Conservation (phyloP, 2,113 vertebrate species). For the Jacana jacana region DNA sequence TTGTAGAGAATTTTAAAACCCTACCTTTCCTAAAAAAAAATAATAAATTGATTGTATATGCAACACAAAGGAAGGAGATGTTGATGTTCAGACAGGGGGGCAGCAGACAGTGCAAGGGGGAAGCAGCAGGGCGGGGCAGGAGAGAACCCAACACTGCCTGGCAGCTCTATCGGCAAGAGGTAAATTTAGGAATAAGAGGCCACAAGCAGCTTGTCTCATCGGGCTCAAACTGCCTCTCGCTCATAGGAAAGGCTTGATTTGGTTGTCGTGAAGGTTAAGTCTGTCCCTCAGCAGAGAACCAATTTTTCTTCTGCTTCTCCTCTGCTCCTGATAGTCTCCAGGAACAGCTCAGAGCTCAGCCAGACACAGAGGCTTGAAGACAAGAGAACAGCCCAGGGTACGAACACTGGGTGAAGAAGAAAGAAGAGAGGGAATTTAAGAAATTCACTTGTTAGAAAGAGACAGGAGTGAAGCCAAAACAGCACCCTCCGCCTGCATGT, state of each 20-base stretch:
- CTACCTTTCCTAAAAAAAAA: background rate
- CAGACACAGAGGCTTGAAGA: background rate
- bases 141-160: background rate
- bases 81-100: background rate
- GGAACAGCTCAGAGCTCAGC: background rate
- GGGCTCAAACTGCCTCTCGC: background rate
- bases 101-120: background rate
- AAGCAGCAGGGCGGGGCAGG: background rate
- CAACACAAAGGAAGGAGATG: background rate
- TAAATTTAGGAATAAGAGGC: background rate
- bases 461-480: background rate
- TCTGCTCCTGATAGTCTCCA: background rate
- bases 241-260: background rate
- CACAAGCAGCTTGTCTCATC: background rate
- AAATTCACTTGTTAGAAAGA: background rate
- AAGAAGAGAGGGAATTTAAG: background rate
- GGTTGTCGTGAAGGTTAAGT: background rate
- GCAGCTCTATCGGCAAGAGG: background rate
- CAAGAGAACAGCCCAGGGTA: background rate
- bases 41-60: slow-evolving; percentile 16
- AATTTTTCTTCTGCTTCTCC: background rate
- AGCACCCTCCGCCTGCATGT: background rate
- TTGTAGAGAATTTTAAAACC: background rate
- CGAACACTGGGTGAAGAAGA: background rate
- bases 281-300: background rate